phyloP scores from a whole-genome alignment of 2,113 vertebrate genomes.

The Phrynocephalus versicolor region DNA sequence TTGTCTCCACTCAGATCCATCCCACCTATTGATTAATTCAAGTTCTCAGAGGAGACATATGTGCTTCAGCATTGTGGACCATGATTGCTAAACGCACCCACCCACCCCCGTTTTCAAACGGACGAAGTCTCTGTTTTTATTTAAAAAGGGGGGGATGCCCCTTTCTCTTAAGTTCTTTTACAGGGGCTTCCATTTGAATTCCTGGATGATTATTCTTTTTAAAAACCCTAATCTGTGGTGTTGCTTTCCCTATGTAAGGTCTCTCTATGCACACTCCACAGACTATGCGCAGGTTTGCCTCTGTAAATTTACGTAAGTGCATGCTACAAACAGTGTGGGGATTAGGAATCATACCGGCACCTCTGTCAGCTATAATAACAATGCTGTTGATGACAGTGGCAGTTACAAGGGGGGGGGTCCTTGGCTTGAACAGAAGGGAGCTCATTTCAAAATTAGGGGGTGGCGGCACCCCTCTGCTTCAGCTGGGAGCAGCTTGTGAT shows the following conservation, averaged over 20 bases:
- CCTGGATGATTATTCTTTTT: background rate
- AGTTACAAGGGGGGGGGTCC: background rate
- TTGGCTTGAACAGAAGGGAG: too few relatives aligned
- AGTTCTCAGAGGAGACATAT: background rate
- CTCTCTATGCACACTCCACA: background rate
- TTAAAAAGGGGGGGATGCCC: too few relatives aligned
- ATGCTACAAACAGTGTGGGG: background rate
- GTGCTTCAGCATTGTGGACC: background rate
- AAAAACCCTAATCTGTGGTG: background rate
- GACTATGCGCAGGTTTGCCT: background rate
- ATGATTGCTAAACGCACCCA: background rate
- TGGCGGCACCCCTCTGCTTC: too few relatives aligned
- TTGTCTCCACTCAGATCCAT: background rate
- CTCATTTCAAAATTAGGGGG: too few relatives aligned
- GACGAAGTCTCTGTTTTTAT: too few relatives aligned
- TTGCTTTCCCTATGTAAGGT: background rate
- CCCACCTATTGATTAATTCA: background rate
- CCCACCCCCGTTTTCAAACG: background rate
- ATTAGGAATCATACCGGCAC: background rate
- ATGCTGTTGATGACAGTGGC: background rate
- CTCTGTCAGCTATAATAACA: background rate
- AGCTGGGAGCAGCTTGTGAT: too few relatives aligned
- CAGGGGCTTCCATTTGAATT: too few relatives aligned
- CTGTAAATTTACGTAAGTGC: background rate
- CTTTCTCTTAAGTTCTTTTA: background rate